Evolutionary conservation across 2,113 vertebrate species (phyloP).

Genomic region (Asarcornis scutulata): DNA sequence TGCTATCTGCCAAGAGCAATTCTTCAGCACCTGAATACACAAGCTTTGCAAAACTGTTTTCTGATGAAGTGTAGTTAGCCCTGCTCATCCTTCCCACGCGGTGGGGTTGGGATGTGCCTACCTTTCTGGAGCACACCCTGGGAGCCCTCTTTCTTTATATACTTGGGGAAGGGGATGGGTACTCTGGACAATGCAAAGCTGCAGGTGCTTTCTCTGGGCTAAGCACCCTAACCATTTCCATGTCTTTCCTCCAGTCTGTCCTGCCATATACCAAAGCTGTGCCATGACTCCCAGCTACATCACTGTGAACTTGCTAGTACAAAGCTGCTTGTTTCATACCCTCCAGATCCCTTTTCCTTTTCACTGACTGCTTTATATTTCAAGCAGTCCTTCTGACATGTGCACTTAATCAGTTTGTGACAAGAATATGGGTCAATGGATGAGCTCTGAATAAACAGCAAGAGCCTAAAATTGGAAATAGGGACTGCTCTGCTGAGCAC

Average conservation of each 20-base stretch:
- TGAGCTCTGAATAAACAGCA: neutral
- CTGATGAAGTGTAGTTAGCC: conserved; percentile 50
- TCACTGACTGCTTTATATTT: neutral
- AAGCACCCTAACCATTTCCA: neutral
- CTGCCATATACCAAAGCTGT: neutral
- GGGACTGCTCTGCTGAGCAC: neutral
- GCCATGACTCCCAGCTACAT: neutral
- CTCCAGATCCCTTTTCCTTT: conserved; percentile 9
- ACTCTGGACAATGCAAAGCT: neutral
- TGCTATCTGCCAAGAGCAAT: conserved; percentile 52
- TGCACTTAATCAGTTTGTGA: conserved; percentile 36
- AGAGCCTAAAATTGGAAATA: neutral
- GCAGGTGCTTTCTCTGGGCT: neutral
- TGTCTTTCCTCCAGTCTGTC: neutral
- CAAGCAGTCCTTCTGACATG: conserved; percentile 28
- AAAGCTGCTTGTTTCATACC: neutral
- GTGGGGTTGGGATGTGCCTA: neutral
- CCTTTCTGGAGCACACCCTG: accelerated
- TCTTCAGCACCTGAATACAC: conserved; percentile 38
- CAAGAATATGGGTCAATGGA: conserved; percentile 23
- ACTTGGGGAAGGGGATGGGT: neutral
- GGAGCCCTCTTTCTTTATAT: neutral
- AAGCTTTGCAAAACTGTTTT: conserved; percentile 38
- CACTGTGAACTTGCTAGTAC: neutral
- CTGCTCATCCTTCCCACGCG: neutral